Conservation (phyloP, 2,113 vertebrate genomes). For the Peromyscus maniculatus region DNA sequence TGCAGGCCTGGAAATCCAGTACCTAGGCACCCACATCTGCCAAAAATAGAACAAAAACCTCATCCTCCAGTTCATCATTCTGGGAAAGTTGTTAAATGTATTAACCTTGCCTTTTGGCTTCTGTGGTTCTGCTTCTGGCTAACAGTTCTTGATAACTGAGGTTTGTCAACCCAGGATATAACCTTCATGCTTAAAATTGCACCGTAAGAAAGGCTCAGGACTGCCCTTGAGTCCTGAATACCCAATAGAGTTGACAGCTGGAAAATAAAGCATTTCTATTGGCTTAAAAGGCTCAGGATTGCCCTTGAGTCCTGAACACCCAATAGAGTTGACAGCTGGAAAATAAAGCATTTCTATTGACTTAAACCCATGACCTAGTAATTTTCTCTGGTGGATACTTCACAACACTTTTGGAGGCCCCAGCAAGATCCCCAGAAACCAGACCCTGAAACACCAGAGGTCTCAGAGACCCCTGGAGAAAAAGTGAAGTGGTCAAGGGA, state of each 20-base stretch:
- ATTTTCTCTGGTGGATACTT: not conserved
- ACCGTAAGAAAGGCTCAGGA: not conserved
- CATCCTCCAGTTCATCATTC: not conserved
- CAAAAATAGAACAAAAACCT: not conserved
- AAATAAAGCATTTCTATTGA: not conserved
- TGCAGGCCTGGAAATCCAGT: not conserved
- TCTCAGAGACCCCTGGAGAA: not conserved
- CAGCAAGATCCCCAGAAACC: not conserved
- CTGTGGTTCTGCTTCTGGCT: not conserved
- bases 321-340: not conserved
- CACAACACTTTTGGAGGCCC: not conserved
- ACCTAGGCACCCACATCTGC: not conserved
- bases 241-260: not conserved
- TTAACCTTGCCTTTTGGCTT: not conserved
- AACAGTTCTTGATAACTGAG: not conserved
- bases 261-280: not conserved
- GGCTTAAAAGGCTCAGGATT: not conserved
- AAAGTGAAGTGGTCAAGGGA: not conserved
- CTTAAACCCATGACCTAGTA: not conserved
- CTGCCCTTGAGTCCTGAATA: not conserved
- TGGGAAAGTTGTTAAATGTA: not conserved
- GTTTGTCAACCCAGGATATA: not conserved
- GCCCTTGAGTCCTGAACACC: not conserved
- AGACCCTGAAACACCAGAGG: not conserved
- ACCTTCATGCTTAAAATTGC: not conserved